Percentiles rank a stretch among this genome's conserved stretches.
These are phyloP conservation scores for Ferrisia virgata DNA, from an alignment of 2,888 invertebrate genomes.

Conservation along the genomic window DNA sequence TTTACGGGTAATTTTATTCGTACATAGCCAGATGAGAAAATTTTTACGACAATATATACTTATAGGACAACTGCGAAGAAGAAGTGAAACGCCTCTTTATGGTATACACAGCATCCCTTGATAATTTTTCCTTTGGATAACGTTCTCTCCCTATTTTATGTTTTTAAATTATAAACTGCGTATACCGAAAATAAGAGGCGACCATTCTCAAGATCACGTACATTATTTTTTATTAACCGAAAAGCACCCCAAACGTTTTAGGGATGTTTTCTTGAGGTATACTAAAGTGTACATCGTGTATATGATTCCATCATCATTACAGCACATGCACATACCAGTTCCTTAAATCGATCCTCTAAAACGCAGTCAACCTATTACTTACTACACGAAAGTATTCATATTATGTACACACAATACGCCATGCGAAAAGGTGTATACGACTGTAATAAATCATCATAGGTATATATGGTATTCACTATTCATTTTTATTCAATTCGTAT, in stretches of 20 bases:
- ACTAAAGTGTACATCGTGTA: no score
- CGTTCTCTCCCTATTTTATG: not conserved
- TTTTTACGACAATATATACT: constrained; percentile 2
- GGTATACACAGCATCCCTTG: not conserved
- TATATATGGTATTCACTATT: not conserved
- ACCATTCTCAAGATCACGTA: constrained; percentile 17
- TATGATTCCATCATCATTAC: not conserved
- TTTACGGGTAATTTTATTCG: constrained; percentile 14
- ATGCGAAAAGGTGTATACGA: not conserved
- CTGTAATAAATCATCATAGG: not conserved
- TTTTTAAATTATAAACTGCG: constrained; percentile 1
- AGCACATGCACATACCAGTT: not conserved
- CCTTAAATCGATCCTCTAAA: not conserved
- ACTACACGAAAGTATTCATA: not conserved
- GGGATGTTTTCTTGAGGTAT: not conserved
- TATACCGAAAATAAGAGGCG: not conserved
- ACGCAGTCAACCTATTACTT: not conserved
- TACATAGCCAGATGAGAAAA: not conserved
- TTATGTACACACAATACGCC: not conserved
- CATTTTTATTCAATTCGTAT: not conserved
- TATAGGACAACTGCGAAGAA: not conserved
- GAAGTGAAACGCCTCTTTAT: not conserved
- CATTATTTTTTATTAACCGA: constrained; percentile 17
- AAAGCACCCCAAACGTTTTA: not conserved
- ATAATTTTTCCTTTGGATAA: not conserved